These are phyloP conservation scores for zebrafish (Danio rerio) DNA, from an alignment of 2,113 vertebrate species.

Conservation along the genomic window GRCz12tu NC_133194.1:28052001-28052500, in stretches of 20 bases:
- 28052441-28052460: not conserved
- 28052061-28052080: not conserved
- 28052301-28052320: not conserved
- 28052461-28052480: too few species aligned
- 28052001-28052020: not conserved
- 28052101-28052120: not conserved
- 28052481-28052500: not conserved
- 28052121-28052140: not conserved
- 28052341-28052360: not conserved
- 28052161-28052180: not conserved
- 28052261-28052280: not conserved
- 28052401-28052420: not conserved
- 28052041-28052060: not conserved
- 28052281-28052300: not conserved
- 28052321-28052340: constrained; percentile 1
- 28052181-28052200: not conserved
- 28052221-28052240: not conserved
- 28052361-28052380: not conserved
- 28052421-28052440: not conserved
- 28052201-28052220: not conserved
- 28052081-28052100: not conserved
- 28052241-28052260: not conserved
- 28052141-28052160: too few species aligned
- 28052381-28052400: not conserved
- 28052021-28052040: not conserved